These are phyloP conservation scores for Chelonoidis abingdonii DNA, from an alignment of 2,113 vertebrate species.

Conservation along the genomic window DNA sequence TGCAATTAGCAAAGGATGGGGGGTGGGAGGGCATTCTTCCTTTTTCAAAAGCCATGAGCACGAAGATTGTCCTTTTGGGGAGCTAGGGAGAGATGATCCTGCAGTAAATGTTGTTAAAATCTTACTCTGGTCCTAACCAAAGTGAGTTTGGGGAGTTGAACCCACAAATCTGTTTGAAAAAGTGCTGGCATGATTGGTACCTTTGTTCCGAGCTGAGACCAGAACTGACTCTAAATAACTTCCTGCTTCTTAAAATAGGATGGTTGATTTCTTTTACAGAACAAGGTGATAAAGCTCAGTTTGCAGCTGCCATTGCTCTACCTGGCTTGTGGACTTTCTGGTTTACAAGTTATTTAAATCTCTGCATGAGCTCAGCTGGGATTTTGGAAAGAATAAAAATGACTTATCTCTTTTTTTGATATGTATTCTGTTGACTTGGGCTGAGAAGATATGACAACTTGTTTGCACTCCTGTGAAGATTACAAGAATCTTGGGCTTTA, in stretches of 20 bases:
- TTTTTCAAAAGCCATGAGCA: neutral
- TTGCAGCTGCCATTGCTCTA: neutral
- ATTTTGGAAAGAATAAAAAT: neutral
- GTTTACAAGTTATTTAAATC: neutral
- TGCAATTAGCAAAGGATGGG: neutral
- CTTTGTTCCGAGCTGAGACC: neutral
- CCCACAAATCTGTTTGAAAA: neutral
- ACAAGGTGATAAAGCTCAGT: neutral
- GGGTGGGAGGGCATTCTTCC: neutral
- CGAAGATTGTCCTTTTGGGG: neutral
- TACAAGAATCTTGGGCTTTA: neutral
- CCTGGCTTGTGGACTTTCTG: neutral
- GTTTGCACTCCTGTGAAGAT: neutral
- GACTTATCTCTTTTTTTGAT: neutral
- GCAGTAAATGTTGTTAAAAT: neutral
- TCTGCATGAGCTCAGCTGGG: neutral
- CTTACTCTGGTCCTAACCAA: neutral
- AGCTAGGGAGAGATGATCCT: neutral
- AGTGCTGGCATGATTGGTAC: neutral
- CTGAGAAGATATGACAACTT: neutral
- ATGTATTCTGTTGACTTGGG: neutral
- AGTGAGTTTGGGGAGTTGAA: neutral
- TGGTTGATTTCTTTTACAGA: neutral
- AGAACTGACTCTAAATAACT: neutral
- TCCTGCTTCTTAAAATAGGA: neutral